Percentiles rank a stretch among this genome's conserved stretches.
These are phyloP conservation scores for Xiphias gladius DNA, from an alignment of 2,113 vertebrate genomes.

Conservation along the genomic window DNA sequence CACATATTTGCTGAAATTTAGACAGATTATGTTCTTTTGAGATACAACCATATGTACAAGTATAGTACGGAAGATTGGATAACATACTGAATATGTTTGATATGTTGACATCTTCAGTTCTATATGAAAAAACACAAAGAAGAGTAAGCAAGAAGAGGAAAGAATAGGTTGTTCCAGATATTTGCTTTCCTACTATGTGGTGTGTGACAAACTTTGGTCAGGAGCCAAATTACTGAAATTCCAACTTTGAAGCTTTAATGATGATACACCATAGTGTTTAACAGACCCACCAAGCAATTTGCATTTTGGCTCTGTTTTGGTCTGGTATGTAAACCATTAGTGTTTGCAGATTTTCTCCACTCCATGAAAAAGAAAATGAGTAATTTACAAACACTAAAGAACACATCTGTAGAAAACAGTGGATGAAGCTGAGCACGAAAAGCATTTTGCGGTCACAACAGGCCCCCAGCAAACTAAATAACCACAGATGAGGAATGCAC, in stretches of 20 bases:
- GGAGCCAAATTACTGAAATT: conserved; percentile 77
- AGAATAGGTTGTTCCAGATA: conserved; percentile 42
- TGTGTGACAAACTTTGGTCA: conserved; percentile 72
- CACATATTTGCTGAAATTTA: not conserved
- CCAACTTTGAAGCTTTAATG: conserved; percentile 85
- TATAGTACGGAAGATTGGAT: conserved; percentile 2
- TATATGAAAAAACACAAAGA: conserved; percentile 33
- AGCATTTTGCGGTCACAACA: conserved; percentile 83
- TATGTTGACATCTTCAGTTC: conserved; percentile 36
- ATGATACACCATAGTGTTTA: conserved; percentile 82
- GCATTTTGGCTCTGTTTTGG: conserved; percentile 75
- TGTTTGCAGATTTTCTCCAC: conserved; percentile 83
- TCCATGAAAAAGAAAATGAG: conserved; percentile 76
- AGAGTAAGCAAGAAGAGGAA: conserved; percentile 52
- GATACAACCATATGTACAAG: conserved; percentile 14
- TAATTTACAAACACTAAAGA: conserved; percentile 75
- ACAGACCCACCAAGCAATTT: conserved; percentile 80
- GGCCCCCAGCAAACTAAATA: conserved; percentile 86
- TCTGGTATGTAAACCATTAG: conserved; percentile 82
- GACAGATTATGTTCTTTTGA: conserved; percentile 16
- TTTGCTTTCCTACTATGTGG: conserved; percentile 53
- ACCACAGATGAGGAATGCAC: conserved; percentile 87
- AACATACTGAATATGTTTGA: conserved; percentile 35
- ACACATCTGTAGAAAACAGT: conserved; percentile 77
- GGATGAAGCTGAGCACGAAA: conserved; percentile 79